phyloP scores from a whole-genome alignment of 2,888 invertebrate species.

The Julus scanicus region DNA sequence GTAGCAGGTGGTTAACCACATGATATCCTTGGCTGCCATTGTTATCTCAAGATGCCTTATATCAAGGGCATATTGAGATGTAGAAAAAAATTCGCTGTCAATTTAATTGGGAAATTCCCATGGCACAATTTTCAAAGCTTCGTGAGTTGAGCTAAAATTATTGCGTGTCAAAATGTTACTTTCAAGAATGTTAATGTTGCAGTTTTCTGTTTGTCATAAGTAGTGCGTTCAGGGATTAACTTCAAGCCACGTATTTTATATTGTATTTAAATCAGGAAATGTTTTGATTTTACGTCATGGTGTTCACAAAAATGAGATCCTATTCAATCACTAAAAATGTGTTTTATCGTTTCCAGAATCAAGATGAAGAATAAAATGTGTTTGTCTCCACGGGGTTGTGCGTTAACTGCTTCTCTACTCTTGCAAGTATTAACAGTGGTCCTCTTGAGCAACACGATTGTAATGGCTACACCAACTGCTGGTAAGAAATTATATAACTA shows the following conservation, averaged over 20 bases:
- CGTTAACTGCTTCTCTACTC: background rate
- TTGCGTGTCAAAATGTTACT: no score
- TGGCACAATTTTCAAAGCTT: no score
- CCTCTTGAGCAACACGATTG: background rate
- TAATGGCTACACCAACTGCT: background rate
- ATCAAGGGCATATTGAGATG: no score
- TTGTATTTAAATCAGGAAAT: no score
- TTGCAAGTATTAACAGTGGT: background rate
- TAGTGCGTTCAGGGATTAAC: no score
- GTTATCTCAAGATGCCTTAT: background rate
- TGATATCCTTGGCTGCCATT: background rate
- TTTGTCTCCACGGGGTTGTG: background rate
- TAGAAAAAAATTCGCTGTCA: no score
- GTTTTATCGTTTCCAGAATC: background rate
- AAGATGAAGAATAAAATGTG: conserved; percentile 23
- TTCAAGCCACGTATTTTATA: no score
- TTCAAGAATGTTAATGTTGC: no score
- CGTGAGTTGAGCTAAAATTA: no score
- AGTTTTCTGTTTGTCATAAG: no score
- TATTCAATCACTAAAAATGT: background rate
- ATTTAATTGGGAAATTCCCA: no score
- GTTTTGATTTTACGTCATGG: background rate
- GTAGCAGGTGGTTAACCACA: background rate
- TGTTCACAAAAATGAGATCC: background rate
- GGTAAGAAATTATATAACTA: background rate